Evolutionary conservation across 2,113 vertebrate species (phyloP).

Genomic region (pig (Sus scrofa)): DNA sequence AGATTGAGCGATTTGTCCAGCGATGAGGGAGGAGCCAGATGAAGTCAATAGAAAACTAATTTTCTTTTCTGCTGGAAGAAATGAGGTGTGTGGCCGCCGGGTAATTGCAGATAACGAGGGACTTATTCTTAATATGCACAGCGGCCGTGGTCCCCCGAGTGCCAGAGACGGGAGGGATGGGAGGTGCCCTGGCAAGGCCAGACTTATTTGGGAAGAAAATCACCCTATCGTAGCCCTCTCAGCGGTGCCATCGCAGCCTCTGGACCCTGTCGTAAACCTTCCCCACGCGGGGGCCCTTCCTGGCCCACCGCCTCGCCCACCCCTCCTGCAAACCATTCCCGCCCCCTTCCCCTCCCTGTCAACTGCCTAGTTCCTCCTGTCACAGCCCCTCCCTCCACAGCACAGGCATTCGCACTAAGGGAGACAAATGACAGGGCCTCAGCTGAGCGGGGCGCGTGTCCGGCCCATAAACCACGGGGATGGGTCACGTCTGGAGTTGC

Average conservation of each 20-base stretch:
- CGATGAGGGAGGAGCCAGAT: constrained; percentile 86
- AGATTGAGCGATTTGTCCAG: constrained; percentile 66
- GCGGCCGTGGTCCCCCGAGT: constrained; percentile 81
- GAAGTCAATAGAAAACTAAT: constrained; percentile 94
- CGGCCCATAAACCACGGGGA: constrained; percentile 96
- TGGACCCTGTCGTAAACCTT: not conserved
- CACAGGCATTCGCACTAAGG: constrained; percentile 73
- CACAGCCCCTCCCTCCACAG: not conserved
- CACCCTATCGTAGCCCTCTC: not conserved
- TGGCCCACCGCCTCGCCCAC: not conserved
- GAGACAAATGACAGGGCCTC: constrained; percentile 81
- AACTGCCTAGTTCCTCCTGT: constrained; percentile 34
- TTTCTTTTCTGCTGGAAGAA: constrained; percentile 90
- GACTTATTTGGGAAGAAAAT: constrained; percentile 57
- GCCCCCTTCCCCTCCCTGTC: constrained; percentile 21
- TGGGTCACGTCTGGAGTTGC: constrained; percentile 97
- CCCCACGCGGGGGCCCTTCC: not conserved
- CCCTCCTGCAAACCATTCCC: not conserved
- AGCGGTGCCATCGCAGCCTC: not conserved
- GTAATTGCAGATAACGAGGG: constrained; percentile 94
- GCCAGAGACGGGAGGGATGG: constrained; percentile 64
- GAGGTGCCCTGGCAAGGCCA: constrained; percentile 80
- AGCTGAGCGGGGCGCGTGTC: constrained; percentile 90
- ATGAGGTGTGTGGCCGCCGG: constrained; percentile 91
- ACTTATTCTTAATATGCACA: constrained; percentile 92